These are phyloP conservation scores for Wasmannia auropunctata DNA, from an alignment of 1,140 invertebrate species.

Conservation along the genomic window DNA sequence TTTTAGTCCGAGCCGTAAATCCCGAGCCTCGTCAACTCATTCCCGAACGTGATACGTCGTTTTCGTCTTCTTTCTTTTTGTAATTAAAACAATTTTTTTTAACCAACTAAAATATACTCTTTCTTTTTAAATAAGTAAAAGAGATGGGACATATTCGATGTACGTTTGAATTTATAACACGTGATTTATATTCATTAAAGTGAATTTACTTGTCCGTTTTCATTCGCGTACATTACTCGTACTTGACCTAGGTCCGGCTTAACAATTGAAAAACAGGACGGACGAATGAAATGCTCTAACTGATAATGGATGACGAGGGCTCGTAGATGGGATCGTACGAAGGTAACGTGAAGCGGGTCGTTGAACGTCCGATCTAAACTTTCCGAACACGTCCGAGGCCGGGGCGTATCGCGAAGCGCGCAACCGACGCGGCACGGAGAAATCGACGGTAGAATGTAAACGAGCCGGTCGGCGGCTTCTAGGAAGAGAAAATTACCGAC, in stretches of 20 bases:
- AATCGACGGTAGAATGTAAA: constrained; percentile 56
- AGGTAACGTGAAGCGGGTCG: constrained; percentile 7
- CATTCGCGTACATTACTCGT: background rate
- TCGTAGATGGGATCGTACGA: background rate
- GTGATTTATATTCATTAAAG: background rate
- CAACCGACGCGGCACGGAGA: constrained; percentile 10
- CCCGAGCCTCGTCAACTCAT: too few species aligned
- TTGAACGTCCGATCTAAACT: constrained; percentile 42
- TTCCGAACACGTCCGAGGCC: constrained; percentile 10
- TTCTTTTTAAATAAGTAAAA: too few species aligned
- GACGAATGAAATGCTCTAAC: background rate
- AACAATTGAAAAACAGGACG: background rate
- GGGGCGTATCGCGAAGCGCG: background rate
- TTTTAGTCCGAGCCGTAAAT: too few species aligned
- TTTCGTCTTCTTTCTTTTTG: too few species aligned
- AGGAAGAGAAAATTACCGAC: constrained; percentile 57
- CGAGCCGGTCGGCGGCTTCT: constrained; percentile 52
- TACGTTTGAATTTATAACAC: background rate
- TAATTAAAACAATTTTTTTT: too few species aligned
- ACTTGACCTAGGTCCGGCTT: background rate
- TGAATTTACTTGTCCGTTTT: background rate
- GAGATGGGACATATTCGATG: too few species aligned
- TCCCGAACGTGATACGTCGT: too few species aligned
- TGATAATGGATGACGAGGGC: background rate
- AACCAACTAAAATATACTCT: too few species aligned